Evolutionary conservation across 23 tunicate species (phyloP), one percentile per base, ranked within the genome.

Genomic region (Halocynthia aurantium): DNA sequence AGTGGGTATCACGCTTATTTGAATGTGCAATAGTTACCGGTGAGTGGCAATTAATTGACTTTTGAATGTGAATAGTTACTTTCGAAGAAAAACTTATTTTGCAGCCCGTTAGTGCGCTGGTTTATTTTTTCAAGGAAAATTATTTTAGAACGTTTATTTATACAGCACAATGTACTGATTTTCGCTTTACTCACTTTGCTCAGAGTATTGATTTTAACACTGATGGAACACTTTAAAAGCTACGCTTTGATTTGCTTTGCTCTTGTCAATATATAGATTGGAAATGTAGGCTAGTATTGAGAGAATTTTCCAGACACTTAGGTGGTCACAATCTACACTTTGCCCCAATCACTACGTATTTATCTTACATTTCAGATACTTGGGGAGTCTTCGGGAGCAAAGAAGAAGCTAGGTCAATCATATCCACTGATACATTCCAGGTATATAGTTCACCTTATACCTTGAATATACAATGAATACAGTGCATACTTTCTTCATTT

Each of bases 1-100:
- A 12, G 19, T 74, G 78, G 78, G 78, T 66, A 2, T 17, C 78
- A 53, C 78, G 62, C 40, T 74, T 74, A 22, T 6, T 74, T 74
- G 50, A 62, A 8, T 74, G 78, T 74, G 78, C 78, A 74, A 74
- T 74, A 74, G 18, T 44, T 17, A 54, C 19, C 15, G 78, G 78
- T 74, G 15, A 56, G 63, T 54, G 18, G 56, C 55, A 13, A 2
- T 10, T 50, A 31, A 12, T 2, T 11, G 12, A 2, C n/a, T 15
- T 68, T 22, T 18, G 63, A 58, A 58, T 58, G 63, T 58, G 17
- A 15, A 58, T 58, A 58, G 17, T 13, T 13, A 58, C 63, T 58
- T 13, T 58, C 44, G 44, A 31, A 31, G 44, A 31, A 31, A 31
- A 31, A 31, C 1, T 31, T 31, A 31, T 31, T 31, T 31, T 31